phyloP scores from a whole-genome alignment of 2,797 vertebrate genomes.

The Ciconia nigra region DNA sequence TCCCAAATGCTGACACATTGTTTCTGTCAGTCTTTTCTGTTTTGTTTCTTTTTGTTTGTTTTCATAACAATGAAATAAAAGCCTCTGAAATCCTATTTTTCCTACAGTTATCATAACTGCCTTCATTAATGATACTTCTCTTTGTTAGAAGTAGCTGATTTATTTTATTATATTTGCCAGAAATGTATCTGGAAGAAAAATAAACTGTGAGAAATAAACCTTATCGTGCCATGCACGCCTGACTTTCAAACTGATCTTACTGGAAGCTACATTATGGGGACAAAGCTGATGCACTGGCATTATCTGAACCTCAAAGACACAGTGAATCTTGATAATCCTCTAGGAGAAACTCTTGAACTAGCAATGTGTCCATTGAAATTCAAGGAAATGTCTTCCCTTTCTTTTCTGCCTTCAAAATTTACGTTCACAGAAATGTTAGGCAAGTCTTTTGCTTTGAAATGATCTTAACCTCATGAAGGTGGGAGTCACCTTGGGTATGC shows the following conservation, averaged over 20 bases:
- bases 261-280: constrained; percentile 36
- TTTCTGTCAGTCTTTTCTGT: not conserved
- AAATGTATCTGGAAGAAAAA: constrained; percentile 14
- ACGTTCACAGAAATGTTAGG: not conserved
- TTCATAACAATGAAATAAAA: not conserved
- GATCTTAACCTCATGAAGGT: not conserved
- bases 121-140: constrained; percentile 12
- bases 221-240: not conserved
- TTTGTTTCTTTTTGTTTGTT: not conserved
- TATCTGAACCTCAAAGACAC: constrained; percentile 7
- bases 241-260: constrained; percentile 20
- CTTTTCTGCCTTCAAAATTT: not conserved
- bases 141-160: constrained; percentile 2
- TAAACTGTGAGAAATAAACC: not conserved
- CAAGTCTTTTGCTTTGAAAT: not conserved
- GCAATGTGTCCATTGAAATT: not conserved
- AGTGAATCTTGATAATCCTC: not conserved
- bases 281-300: not conserved
- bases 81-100: not conserved
- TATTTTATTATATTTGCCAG: constrained; percentile 34
- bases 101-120: not conserved
- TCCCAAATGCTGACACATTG: not conserved
- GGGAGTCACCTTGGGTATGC: not conserved
- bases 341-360: not conserved
- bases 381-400: not conserved